Percentiles rank a stretch among this genome's conserved stretches.
Conservation (phyloP, 2,888 invertebrate genomes). For the Hololepta plana region DNA sequence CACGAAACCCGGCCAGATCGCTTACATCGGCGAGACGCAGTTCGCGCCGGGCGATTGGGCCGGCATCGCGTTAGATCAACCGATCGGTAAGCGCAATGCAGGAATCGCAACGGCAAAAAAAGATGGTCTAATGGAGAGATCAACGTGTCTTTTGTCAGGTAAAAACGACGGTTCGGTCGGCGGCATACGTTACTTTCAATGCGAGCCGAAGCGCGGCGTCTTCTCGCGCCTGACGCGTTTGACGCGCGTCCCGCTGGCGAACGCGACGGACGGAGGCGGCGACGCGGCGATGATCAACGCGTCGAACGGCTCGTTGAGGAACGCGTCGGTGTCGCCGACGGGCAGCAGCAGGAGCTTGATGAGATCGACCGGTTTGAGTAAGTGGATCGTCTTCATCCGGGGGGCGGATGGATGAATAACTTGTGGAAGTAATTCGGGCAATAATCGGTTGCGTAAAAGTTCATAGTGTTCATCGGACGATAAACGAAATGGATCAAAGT, state of each 20-base stretch:
- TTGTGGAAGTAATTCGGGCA: no score
- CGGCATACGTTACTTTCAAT: conserved; percentile 84
- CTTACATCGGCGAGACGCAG: conserved; percentile 87
- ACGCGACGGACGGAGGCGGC: conserved; percentile 20
- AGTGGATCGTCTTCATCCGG: neutral
- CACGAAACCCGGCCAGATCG: conserved; percentile 78
- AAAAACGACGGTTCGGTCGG: conserved; percentile 95
- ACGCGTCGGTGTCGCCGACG: conserved; percentile 8
- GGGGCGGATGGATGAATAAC: neutral
- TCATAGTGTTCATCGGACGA: no score
- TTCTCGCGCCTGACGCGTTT: conserved; percentile 80
- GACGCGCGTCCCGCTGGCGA: conserved; percentile 48
- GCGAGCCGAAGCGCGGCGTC: conserved; percentile 81
- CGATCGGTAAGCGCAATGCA: conserved; percentile 80
- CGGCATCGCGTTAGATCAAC: conserved; percentile 88
- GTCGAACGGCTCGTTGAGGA: conserved; percentile 8
- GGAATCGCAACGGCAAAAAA: no score
- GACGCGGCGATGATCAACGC: conserved; percentile 8
- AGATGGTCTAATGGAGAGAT: no score
- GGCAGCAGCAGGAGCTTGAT: no score
- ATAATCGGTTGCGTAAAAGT: no score
- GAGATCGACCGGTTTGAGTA: conserved; percentile 16
- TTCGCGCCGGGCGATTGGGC: conserved; percentile 99
- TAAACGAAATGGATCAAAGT: no score
- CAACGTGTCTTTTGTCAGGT: conserved; percentile 37